These are phyloP conservation scores for Trichonephila inaurata DNA, from an alignment of 1,140 invertebrate genomes.

Conservation along the genomic window DNA sequence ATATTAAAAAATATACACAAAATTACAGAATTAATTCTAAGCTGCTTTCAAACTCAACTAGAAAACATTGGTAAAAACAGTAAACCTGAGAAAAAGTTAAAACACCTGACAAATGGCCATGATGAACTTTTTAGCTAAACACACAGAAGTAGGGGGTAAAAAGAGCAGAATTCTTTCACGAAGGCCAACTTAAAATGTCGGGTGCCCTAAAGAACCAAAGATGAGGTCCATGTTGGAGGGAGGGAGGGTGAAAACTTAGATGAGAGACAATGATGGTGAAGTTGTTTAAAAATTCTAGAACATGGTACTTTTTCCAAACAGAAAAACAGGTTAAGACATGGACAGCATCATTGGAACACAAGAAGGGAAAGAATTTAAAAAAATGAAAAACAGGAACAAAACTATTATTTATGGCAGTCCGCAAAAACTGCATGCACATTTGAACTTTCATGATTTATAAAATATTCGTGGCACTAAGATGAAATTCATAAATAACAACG, in stretches of 20 bases:
- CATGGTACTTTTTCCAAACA: not conserved
- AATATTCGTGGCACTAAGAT: conserved; percentile 44
- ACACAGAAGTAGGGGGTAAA: conserved; percentile 52
- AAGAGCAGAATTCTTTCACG: not conserved
- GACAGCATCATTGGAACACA: conserved; percentile 21
- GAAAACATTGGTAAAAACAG: conserved; percentile 74
- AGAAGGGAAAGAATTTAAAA: conserved; percentile 16
- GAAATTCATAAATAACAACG: conserved; percentile 27
- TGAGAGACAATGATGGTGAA: not conserved
- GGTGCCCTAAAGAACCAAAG: conserved; percentile 12
- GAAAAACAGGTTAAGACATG: not conserved
- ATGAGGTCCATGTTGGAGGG: not conserved
- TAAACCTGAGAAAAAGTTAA: conserved; percentile 76
- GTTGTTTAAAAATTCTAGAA: conserved; percentile 14
- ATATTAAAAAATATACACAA: conserved; percentile 76
- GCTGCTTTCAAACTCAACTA: conserved; percentile 75
- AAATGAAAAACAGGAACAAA: conserved; percentile 63
- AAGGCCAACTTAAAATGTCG: not conserved
- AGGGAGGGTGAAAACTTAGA: not conserved
- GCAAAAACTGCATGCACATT: conserved; percentile 43
- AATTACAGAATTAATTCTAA: conserved; percentile 74
- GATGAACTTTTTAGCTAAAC: conserved; percentile 36
- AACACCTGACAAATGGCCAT: conserved; percentile 73
- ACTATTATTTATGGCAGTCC: conserved; percentile 69
- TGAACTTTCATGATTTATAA: conserved; percentile 60